Base-by-base conservation (phyloP, 2,113 vertebrate species). In the Alces alces region DNA sequence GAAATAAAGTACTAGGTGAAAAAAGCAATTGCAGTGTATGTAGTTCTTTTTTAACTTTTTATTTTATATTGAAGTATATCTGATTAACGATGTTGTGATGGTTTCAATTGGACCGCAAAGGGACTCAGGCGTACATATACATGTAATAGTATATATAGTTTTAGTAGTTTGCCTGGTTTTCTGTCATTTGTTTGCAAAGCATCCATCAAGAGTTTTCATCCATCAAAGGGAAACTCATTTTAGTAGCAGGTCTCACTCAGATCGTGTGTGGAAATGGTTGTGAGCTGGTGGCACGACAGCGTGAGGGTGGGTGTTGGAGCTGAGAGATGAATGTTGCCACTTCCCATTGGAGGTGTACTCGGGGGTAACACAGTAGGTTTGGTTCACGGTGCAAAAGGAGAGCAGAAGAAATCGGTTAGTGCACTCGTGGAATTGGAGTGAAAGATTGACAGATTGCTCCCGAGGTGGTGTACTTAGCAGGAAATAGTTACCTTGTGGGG, bases 1-100 rank as follows among this genome's bases (percentile, higher is more conserved):
- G 92, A 93, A 76, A 84, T 87, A 55, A 92, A 91, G 33, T 95
- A n/a, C 57, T 89, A 86, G 30, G 8, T 95, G 21, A 92, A 86
- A 89, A 95, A 97, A 89, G 27, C 33, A 76, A 27, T 90, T 92
- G 30, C 13, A 45, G 13, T 54, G 28, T 33, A 11, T 55, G 78
- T 54, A 86, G 33, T 91, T 33, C 87, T 60, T 82, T 43, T 43
- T 76, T 76, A 76, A 25, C 70, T 43, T 73, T 25, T 76, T 76
- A 43, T 76, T 43, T 76, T 39, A 43, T 39, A 76, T 76, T 76
- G 36, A 76, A 43, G 39, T 27, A 27, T 76, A 43, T 43, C 23
- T 76, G 70, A 43, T 76, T 73, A 43, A 43, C 6, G 3, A 76
- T 76, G 70, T 27, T 76, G 36, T 76, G 70, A 76, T 43, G 43